Conservation (phyloP, 2,888 invertebrate species). For the Metacarcinus magister region DNA sequence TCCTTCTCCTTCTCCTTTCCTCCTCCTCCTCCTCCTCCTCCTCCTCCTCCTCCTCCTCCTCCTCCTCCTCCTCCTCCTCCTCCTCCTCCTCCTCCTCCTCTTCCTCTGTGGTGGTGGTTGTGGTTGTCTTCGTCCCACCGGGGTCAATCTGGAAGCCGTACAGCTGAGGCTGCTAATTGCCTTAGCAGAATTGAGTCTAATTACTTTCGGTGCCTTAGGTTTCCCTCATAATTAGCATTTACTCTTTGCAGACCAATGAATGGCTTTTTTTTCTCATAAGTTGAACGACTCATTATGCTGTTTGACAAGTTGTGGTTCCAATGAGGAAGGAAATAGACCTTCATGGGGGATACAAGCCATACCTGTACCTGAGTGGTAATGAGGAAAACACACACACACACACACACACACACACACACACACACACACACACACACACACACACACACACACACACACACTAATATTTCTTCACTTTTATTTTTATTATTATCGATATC, state of each 20-base stretch:
- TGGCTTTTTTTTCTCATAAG: neutral
- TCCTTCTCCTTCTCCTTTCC: too few relatives aligned
- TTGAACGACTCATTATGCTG: constrained; percentile 34
- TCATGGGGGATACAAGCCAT: neutral
- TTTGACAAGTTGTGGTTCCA: neutral
- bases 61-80: neutral
- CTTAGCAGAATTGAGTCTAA: constrained; percentile 31
- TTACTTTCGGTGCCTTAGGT: constrained; percentile 15
- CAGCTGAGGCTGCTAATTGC: neutral
- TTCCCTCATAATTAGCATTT: constrained; percentile 32
- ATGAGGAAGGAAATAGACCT: neutral
- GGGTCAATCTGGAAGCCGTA: constrained; percentile 18
- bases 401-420: neutral
- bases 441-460: neutral
- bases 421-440: constrained; percentile 8
- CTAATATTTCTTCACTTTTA: neutral
- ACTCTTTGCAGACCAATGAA: neutral
- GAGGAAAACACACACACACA: neutral
- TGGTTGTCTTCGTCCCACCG: neutral
- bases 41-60: neutral
- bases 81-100: too few relatives aligned
- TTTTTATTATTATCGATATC: neutral
- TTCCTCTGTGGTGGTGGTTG: neutral
- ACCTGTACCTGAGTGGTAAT: neutral
- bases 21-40: too few relatives aligned